These are phyloP conservation scores for Uropsilus gracilis DNA, from an alignment of 2,113 vertebrate species.

Conservation along the genomic window DNA sequence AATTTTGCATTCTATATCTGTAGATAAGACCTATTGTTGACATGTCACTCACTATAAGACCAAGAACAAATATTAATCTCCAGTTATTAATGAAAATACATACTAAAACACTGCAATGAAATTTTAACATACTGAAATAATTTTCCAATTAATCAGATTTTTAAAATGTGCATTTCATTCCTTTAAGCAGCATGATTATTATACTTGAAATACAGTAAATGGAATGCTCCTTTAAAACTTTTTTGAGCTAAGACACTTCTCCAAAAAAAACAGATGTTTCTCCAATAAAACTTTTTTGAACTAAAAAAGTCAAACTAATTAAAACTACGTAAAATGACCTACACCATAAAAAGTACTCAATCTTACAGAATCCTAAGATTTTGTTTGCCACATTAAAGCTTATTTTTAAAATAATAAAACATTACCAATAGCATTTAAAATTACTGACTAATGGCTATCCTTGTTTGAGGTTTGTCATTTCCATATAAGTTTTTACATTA, in stretches of 20 bases:
- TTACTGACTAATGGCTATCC: background rate
- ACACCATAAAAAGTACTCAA: background rate
- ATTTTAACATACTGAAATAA: background rate
- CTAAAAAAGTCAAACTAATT: background rate
- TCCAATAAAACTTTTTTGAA: no score
- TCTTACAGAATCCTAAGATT: conserved; percentile 32
- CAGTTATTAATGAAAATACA: background rate
- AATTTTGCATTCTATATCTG: background rate
- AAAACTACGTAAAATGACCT: conserved; percentile 38
- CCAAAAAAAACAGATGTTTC: no score
- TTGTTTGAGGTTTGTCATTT: background rate
- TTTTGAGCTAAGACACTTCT: no score
- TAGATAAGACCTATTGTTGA: background rate
- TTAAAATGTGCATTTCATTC: background rate
- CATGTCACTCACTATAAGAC: background rate
- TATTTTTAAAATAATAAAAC: background rate
- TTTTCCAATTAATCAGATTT: conserved; percentile 36
- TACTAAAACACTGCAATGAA: background rate
- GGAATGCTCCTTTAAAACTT: background rate
- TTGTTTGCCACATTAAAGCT: conserved; percentile 13
- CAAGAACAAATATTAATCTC: background rate
- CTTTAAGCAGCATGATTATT: background rate
- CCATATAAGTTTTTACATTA: background rate
- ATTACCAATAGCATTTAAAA: background rate
- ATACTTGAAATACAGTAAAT: conserved; percentile 5